Evolutionary conservation across 2,888 invertebrate genomes (phyloP).

Genomic region (Aleiodes alternator): DNA sequence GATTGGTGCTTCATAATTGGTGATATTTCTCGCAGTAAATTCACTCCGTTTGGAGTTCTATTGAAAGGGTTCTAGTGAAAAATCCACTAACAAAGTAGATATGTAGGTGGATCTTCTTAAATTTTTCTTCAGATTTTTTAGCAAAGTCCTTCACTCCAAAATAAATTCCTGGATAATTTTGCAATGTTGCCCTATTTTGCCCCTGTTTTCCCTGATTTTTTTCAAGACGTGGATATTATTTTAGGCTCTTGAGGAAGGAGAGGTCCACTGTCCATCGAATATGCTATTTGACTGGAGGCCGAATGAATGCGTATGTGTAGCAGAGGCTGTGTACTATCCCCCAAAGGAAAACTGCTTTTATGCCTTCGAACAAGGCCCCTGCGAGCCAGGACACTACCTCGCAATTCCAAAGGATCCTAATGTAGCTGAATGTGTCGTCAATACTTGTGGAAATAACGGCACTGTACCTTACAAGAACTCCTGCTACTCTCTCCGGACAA

Average conservation of each 20-base stretch:
- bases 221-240: background rate
- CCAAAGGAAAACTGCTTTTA: constrained; percentile 79
- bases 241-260: background rate
- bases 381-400: constrained; percentile 77
- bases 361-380: constrained; percentile 81
- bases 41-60: too few relatives aligned
- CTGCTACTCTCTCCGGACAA: constrained; percentile 73
- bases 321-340: constrained; percentile 78
- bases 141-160: too few relatives aligned
- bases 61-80: too few relatives aligned
- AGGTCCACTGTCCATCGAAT: constrained; percentile 47
- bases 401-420: constrained; percentile 76
- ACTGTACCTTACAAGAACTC: constrained; percentile 74
- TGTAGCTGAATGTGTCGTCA: constrained; percentile 79
- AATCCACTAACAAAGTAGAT: too few relatives aligned
- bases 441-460: constrained; percentile 78
- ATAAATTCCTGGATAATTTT: too few relatives aligned
- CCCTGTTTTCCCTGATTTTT: background rate
- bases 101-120: too few relatives aligned
- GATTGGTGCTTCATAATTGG: too few relatives aligned
- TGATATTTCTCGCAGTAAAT: too few relatives aligned
- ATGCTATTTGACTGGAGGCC: constrained; percentile 42
- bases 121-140: too few relatives aligned
- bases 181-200: background rate
- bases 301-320: constrained; percentile 52